A percentile compares a stretch with the other conserved stretches of the same genome.
Evolutionary conservation across 2,888 invertebrate genomes (phyloP).

Genomic region (Cryptocheilus praepositus): DNA sequence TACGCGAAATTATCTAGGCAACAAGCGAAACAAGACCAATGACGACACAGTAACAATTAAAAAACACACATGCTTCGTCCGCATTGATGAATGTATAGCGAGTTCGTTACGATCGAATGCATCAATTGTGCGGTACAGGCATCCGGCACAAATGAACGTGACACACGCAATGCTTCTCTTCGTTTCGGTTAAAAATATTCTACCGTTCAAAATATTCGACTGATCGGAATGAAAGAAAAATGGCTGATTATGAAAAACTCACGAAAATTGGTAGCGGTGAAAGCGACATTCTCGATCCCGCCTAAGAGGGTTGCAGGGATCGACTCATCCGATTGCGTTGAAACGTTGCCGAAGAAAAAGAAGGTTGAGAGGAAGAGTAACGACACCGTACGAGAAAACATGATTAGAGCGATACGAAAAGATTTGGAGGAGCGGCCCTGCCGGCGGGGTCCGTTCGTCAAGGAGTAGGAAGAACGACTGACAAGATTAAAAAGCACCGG

Average conservation of each 20-base stretch:
- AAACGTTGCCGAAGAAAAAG: neutral
- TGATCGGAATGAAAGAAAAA: neutral
- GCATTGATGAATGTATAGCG: too few species aligned
- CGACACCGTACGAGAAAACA: neutral
- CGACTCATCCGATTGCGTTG: conserved; percentile 41
- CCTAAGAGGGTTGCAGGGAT: conserved; percentile 53
- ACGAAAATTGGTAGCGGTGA: conserved; percentile 59
- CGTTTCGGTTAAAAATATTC: too few species aligned
- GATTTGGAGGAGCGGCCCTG: conserved; percentile 4
- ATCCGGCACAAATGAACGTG: too few species aligned
- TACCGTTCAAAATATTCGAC: too few species aligned
- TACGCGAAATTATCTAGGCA: too few species aligned
- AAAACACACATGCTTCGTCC: too few species aligned
- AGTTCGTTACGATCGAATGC: too few species aligned
- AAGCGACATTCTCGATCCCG: conserved; percentile 66
- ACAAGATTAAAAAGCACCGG: conserved; percentile 57
- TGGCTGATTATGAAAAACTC: neutral
- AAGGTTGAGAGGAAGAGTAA: neutral
- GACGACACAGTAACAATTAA: too few species aligned
- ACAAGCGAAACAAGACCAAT: too few species aligned
- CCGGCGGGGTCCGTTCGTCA: conserved; percentile 51
- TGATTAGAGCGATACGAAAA: too few species aligned
- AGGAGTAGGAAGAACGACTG: conserved; percentile 61
- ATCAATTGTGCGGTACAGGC: too few species aligned
- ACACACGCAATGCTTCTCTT: too few species aligned